Percentiles rank a stretch among this genome's conserved stretches.
These are phyloP conservation scores for Apis cerana DNA, from an alignment of 1,140 invertebrate genomes.

Conservation along the genomic window DNA sequence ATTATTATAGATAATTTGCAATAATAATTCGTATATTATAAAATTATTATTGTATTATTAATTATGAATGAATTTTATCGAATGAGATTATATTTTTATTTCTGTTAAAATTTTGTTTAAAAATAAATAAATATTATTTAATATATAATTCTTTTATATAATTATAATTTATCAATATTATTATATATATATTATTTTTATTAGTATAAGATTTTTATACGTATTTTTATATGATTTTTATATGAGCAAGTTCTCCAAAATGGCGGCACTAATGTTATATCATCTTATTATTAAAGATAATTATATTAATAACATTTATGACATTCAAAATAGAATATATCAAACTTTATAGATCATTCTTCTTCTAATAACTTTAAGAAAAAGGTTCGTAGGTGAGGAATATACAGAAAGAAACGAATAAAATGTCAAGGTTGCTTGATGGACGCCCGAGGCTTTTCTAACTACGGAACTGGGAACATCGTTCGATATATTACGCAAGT, in stretches of 20 bases:
- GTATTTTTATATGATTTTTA: too few relatives aligned
- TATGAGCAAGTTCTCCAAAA: not conserved
- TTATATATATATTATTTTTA: not conserved
- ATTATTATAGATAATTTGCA: too few relatives aligned
- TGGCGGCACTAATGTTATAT: not conserved
- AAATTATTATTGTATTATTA: too few relatives aligned
- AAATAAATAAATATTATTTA: too few relatives aligned
- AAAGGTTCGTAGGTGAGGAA: conserved; percentile 3
- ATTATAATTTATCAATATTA: not conserved
- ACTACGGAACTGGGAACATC: conserved; percentile 11
- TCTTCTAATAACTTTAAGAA: not conserved
- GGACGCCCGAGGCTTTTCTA: conserved; percentile 3
- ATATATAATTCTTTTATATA: not conserved
- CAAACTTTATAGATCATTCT: too few relatives aligned
- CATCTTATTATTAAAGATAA: not conserved
- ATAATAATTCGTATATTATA: too few relatives aligned
- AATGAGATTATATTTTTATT: too few relatives aligned
- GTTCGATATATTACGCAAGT: conserved; percentile 15
- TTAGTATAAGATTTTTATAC: not conserved
- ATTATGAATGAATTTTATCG: too few relatives aligned
- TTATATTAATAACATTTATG: not conserved
- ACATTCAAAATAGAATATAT: not conserved
- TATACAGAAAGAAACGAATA: conserved; percentile 24
- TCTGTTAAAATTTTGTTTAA: too few relatives aligned
- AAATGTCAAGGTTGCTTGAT: conserved; percentile 40